phyloP scores from a whole-genome alignment of 2,113 vertebrate species.

The Elachura formosa region DNA sequence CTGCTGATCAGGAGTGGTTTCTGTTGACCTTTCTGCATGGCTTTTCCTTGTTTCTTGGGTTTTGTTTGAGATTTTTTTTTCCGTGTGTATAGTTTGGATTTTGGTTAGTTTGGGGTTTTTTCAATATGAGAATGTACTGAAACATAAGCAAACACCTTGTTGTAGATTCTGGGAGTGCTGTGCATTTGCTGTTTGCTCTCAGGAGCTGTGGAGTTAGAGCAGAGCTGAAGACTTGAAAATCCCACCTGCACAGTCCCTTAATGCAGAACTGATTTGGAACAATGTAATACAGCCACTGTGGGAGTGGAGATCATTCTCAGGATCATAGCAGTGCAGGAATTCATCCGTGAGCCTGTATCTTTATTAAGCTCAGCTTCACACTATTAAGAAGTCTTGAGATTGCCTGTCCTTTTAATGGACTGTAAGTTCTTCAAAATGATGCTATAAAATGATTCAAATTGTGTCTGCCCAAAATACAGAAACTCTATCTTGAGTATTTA shows the following conservation, averaged over 20 bases:
- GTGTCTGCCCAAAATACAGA: background rate
- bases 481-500: background rate
- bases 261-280: background rate
- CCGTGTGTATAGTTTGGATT: too few relatives aligned
- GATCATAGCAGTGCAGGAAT: background rate
- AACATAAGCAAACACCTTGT: background rate
- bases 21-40: background rate
- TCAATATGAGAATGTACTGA: background rate
- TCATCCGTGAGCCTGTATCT: background rate
- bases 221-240: background rate
- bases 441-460: background rate
- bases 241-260: background rate
- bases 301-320: conserved; percentile 6
- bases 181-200: background rate
- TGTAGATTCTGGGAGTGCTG: background rate
- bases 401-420: conserved; percentile 9
- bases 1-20: background rate
- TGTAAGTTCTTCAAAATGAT: background rate
- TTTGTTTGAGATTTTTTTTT: background rate
- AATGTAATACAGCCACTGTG: background rate
- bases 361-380: conserved; percentile 17
- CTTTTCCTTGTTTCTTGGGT: background rate
- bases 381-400: conserved; percentile 20
- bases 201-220: background rate
- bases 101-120: background rate